Conservation (phyloP, 2,113 vertebrate species). For the Notothenia coriiceps region DNA sequence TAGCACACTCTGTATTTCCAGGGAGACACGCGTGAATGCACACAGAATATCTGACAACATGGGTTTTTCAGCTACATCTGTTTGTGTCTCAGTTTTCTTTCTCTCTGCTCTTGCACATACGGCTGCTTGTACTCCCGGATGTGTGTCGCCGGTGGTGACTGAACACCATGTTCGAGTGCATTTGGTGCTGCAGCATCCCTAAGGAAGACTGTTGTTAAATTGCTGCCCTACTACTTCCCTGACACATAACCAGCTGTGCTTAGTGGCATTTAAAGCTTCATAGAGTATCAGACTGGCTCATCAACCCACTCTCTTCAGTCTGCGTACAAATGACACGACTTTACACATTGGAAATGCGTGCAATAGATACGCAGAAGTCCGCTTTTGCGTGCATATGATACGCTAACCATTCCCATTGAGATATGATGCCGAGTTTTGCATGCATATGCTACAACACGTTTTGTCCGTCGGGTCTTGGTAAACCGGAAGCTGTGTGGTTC, state of each 20-base stretch:
- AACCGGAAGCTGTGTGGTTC: too few species aligned
- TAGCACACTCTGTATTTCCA: slow-evolving; percentile 4
- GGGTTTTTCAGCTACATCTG: slow-evolving; percentile 20
- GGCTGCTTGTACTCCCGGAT: not conserved
- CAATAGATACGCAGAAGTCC: too few species aligned
- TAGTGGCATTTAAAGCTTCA: slow-evolving; percentile 1
- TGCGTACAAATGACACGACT: too few species aligned
- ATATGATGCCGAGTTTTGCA: too few species aligned
- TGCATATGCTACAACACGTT: too few species aligned
- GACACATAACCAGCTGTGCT: not conserved
- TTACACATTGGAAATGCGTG: too few species aligned
- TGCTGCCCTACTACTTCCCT: not conserved
- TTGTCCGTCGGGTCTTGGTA: too few species aligned
- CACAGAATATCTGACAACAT: not conserved
- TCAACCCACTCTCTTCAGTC: too few species aligned
- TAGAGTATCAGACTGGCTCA: not conserved
- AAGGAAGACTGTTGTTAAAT: not conserved
- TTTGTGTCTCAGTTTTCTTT: not conserved
- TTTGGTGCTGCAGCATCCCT: slow-evolving; percentile 8
- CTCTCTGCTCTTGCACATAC: not conserved
- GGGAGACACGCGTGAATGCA: not conserved
- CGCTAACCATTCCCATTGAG: too few species aligned
- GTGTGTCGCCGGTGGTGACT: slow-evolving; percentile 12
- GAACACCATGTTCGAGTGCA: slow-evolving; percentile 4
- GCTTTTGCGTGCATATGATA: too few species aligned